Evolutionary conservation across 1,140 invertebrate species (phyloP), one percentile per base, ranked within the genome.

Genomic region (Aricia agestis): DNA sequence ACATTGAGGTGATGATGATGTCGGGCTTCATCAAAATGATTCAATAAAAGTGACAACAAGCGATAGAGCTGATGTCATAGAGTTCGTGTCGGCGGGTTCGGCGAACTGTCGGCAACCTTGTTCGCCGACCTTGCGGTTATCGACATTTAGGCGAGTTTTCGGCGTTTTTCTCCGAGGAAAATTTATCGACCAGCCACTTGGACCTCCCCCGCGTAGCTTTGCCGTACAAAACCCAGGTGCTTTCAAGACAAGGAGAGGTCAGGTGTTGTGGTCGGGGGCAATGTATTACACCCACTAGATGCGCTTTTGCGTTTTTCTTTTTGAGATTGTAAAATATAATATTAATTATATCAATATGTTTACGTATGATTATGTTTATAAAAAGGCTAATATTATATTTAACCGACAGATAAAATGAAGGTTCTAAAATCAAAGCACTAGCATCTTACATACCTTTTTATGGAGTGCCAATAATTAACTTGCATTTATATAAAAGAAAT

Each of bases 131-230:
- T 85, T 85, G 81, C 71, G 71, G 79, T 80, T 76, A 76, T 76
- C 71, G 80, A 76, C 59, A 63, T 52, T 76, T 72, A 57, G 59
- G 66, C 73, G 73, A 81, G 83, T 84, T 87, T 86, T 87, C 81
- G 82, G 69, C 75, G 80, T 85, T 87, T 87, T 87, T 85, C 83
- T 84, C 78, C 76, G 80, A 82, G 84, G 83, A 88, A 87, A 88
- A 85, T 85, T 83, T 71, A 67, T 75, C 74, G 78, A 78, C 81
- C 79, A 85, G 15, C 13, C 45, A 58, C 6, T 4, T 32, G 75
- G 85, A 85, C 19, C 52, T 58, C 68, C 67, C 78, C 67, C 74
- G 67, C 76, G 13, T 11, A 25, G 10, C 36, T 25, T n/a, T n/a
- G 7, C 13, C 61, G 25, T 52, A 70, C 25, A 59, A 68, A 25